Percentiles rank a stretch among this genome's conserved stretches.
Conservation (phyloP, 1,140 invertebrate genomes). For the Pachyrhynchus sulphureomaculatus region DNA sequence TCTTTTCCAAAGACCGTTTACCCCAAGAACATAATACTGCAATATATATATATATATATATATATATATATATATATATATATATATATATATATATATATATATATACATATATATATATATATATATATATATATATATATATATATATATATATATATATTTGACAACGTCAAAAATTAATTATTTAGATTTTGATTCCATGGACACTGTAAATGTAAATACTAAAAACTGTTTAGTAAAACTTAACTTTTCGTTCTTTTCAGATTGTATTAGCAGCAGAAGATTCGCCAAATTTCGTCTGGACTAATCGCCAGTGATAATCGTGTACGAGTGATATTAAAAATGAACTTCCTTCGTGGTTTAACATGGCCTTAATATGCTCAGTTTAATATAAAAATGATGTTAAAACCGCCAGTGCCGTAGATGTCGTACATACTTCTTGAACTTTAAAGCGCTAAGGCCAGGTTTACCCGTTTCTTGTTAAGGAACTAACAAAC, state of each 20-base stretch:
- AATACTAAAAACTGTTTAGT: too few species aligned
- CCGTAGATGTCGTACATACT: conserved; percentile 10
- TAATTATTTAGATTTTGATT: too few species aligned
- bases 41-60: too few species aligned
- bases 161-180: too few species aligned
- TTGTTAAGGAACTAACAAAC: neutral
- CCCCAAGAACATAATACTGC: too few species aligned
- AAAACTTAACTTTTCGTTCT: neutral
- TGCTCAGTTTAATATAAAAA: conserved; percentile 40
- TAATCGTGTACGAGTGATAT: conserved; percentile 25
- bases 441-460: neutral
- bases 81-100: too few species aligned
- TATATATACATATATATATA: too few species aligned
- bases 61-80: too few species aligned
- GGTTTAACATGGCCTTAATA: conserved; percentile 46
- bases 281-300: neutral
- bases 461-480: neutral
- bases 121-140: neutral
- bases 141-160: neutral
- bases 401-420: conserved; percentile 33
- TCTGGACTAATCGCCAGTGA: conserved; percentile 18
- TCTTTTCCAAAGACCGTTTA: too few species aligned
- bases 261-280: neutral
- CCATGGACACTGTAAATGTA: too few species aligned
- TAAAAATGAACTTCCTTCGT: conserved; percentile 37